phyloP scores from a whole-genome alignment of 1,140 invertebrate genomes.

The Latrodectus geometricus region DNA sequence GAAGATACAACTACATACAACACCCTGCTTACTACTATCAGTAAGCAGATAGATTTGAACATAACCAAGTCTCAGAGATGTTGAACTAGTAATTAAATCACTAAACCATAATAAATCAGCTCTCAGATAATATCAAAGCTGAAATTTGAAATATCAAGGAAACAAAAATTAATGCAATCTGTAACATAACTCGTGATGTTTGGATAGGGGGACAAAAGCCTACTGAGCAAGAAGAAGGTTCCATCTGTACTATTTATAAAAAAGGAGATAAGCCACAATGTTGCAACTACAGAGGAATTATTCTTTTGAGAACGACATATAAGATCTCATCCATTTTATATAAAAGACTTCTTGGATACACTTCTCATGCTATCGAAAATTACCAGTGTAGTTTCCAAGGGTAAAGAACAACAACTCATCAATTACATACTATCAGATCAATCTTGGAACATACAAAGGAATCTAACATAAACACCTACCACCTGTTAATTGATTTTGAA shows the following conservation, averaged over 20 bases:
- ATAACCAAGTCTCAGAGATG: background rate
- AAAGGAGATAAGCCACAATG: background rate
- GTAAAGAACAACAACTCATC: background rate
- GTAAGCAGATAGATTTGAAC: background rate
- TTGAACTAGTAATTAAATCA: slow-evolving; percentile 8
- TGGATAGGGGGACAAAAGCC: background rate
- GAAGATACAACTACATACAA: no score
- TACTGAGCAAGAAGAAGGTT: slow-evolving; percentile 3
- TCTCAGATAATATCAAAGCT: background rate
- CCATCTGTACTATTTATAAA: background rate
- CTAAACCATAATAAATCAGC: slow-evolving; percentile 7
- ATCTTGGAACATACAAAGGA: background rate
- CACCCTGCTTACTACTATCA: no score
- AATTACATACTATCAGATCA: background rate
- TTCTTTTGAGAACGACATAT: background rate
- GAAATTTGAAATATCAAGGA: slow-evolving; percentile 12
- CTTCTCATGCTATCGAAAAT: background rate
- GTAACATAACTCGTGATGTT: background rate
- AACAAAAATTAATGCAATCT: background rate
- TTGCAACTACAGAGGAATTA: background rate
- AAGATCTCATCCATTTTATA: background rate
- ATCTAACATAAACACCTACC: no score
- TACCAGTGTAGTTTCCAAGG: background rate
- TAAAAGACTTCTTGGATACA: background rate
- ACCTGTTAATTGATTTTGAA: no score